Conservation (phyloP, 2,888 invertebrate genomes). For the Tanypteryx hageni region DNA sequence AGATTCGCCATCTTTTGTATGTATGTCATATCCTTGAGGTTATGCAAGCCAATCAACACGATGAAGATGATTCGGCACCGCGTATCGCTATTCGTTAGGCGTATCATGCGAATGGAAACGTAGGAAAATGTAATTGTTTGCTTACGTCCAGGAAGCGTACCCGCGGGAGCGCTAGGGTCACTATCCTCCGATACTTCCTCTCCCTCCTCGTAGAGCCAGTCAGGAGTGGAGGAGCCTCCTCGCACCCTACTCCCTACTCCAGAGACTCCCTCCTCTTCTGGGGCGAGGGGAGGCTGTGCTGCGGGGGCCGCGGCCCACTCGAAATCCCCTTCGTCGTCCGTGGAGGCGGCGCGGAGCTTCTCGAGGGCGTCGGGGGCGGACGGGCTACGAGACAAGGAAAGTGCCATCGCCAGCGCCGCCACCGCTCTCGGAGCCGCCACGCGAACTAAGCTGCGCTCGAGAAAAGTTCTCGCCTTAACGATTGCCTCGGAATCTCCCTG, state of each 20-base stretch:
- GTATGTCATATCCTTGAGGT: too few relatives aligned
- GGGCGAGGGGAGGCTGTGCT: slow-evolving; percentile 8
- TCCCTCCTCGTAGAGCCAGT: slow-evolving; percentile 75
- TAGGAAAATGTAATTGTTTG: background rate
- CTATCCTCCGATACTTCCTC: slow-evolving; percentile 67
- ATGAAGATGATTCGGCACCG: too few relatives aligned
- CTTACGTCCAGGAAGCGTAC: slow-evolving; percentile 36
- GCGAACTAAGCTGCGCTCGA: slow-evolving; percentile 79
- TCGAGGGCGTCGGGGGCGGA: slow-evolving; percentile 79
- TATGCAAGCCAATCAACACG: too few relatives aligned
- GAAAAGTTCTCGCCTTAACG: slow-evolving; percentile 78
- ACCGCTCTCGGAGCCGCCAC: slow-evolving; percentile 79
- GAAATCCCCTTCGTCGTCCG: slow-evolving; percentile 83
- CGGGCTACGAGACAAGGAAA: slow-evolving; percentile 79
- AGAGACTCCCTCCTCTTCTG: background rate
- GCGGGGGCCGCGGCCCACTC: slow-evolving; percentile 77
- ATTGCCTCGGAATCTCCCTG: slow-evolving; percentile 78
- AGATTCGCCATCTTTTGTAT: too few relatives aligned
- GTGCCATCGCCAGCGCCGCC: slow-evolving; percentile 79
- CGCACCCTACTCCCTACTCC: background rate
- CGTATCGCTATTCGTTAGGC: background rate
- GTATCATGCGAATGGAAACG: background rate
- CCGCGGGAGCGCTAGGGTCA: background rate
- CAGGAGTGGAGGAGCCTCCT: slow-evolving; percentile 58
- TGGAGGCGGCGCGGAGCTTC: slow-evolving; percentile 80